Percentiles rank a stretch among this genome's conserved stretches.
Conservation (phyloP, 1,140 invertebrate species). For the Ganaspis sp. region DNA sequence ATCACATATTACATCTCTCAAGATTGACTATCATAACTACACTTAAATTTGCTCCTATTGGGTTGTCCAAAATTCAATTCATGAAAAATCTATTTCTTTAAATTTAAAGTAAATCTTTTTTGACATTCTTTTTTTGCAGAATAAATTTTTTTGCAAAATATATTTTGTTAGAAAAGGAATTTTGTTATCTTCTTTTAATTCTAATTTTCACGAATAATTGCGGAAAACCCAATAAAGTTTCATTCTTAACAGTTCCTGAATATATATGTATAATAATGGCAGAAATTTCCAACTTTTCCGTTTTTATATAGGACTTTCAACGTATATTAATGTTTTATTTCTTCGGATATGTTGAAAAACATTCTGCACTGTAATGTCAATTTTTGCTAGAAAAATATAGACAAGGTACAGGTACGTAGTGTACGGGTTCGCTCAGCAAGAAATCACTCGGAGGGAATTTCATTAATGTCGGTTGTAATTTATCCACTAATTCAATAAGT, state of each 20-base stretch:
- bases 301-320: background rate
- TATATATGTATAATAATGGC: background rate
- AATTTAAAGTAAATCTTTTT: background rate
- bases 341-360: background rate
- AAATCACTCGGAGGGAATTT: conserved; percentile 3
- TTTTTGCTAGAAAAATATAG: conserved; percentile 23
- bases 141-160: too few relatives aligned
- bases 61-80: background rate
- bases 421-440: conserved; percentile 25
- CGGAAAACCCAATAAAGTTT: background rate
- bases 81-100: too few relatives aligned
- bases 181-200: too few relatives aligned
- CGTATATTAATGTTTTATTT: background rate
- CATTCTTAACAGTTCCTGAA: conserved; percentile 4
- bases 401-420: conserved; percentile 15
- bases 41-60: background rate
- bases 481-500: background rate
- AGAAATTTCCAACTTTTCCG: background rate
- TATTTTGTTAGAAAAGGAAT: too few relatives aligned
- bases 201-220: background rate
- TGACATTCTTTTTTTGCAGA: too few relatives aligned
- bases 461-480: conserved; percentile 15
- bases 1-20: background rate
- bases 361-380: background rate
- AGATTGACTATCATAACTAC: background rate